These are phyloP conservation scores for Bombyx mandarina DNA, from an alignment of 1,140 invertebrate species.

Conservation along the genomic window DNA sequence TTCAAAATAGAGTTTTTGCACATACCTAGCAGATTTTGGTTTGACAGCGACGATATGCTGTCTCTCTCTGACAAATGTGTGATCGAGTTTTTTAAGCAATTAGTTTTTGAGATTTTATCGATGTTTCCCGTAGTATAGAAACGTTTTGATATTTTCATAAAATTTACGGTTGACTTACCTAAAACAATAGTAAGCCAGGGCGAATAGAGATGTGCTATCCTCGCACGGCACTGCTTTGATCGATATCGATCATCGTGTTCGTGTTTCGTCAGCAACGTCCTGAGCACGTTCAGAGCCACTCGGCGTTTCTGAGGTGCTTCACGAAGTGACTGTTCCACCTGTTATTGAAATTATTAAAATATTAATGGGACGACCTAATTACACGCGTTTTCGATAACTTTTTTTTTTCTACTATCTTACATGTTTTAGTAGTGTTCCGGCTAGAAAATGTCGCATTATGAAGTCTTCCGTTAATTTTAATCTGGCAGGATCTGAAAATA, in stretches of 20 bases:
- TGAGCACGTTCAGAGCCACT: conserved; percentile 82
- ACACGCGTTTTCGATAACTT: background rate
- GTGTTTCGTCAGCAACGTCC: conserved; percentile 93
- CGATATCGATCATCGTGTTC: conserved; percentile 93
- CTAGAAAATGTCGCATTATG: conserved; percentile 90
- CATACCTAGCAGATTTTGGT: too few species aligned
- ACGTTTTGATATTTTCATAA: too few species aligned
- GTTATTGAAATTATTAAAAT: conserved; percentile 20
- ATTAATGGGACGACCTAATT: too few species aligned
- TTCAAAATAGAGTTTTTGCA: too few species aligned
- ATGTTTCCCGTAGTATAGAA: too few species aligned
- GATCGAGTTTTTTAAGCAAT: too few species aligned
- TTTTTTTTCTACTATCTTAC: conserved; percentile 24
- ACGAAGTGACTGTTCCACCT: conserved; percentile 84
- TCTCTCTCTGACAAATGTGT: too few species aligned
- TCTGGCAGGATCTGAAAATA: conserved; percentile 49
- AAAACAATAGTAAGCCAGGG: conserved; percentile 88
- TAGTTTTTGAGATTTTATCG: too few species aligned
- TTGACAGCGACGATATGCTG: too few species aligned
- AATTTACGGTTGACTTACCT: conserved; percentile 23
- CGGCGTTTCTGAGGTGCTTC: conserved; percentile 86
- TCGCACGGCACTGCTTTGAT: conserved; percentile 81
- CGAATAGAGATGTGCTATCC: conserved; percentile 91
- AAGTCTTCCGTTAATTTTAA: conserved; percentile 80
- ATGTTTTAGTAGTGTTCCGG: conserved; percentile 83